phyloP scores from a whole-genome alignment of 2,888 invertebrate species.

The Eupeodes latifasciatus region DNA sequence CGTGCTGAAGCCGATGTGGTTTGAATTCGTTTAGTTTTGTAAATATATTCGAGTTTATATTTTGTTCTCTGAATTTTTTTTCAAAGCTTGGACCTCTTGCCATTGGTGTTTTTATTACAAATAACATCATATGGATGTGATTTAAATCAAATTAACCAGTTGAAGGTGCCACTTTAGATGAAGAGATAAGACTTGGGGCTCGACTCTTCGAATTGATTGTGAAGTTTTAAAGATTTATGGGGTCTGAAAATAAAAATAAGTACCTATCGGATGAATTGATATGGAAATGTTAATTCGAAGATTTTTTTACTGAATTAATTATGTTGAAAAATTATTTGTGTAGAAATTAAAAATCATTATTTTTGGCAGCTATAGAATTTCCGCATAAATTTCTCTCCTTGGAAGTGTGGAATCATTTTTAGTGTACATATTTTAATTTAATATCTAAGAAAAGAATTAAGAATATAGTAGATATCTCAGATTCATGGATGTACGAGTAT shows the following conservation, averaged over 20 bases:
- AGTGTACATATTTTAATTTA: too few species aligned
- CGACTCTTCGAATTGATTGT: slow-evolving; percentile 51
- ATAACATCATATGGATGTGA: slow-evolving; percentile 40
- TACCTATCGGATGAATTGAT: slow-evolving; percentile 1
- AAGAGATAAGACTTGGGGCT: slow-evolving; percentile 61
- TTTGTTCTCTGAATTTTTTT: background rate
- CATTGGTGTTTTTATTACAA: background rate
- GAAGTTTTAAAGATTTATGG: slow-evolving; percentile 63
- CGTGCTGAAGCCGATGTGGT: slow-evolving; percentile 73
- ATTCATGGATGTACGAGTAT: too few species aligned
- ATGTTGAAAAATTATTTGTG: too few species aligned
- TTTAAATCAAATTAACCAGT: slow-evolving; percentile 73
- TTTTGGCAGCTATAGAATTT: too few species aligned
- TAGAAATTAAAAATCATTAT: too few species aligned
- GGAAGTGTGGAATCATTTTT: too few species aligned
- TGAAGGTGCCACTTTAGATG: slow-evolving; percentile 75
- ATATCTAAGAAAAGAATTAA: too few species aligned
- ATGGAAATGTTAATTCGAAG: background rate
- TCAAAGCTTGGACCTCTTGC: background rate
- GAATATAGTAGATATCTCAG: too few species aligned
- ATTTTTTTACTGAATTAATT: background rate
- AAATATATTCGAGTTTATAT: slow-evolving; percentile 1
- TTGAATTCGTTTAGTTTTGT: slow-evolving; percentile 45
- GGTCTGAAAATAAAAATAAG: background rate
- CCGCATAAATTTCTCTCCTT: too few species aligned